Base-by-base conservation (phyloP, 1,140 invertebrate genomes). In the Calephelis virginiensis region DNA sequence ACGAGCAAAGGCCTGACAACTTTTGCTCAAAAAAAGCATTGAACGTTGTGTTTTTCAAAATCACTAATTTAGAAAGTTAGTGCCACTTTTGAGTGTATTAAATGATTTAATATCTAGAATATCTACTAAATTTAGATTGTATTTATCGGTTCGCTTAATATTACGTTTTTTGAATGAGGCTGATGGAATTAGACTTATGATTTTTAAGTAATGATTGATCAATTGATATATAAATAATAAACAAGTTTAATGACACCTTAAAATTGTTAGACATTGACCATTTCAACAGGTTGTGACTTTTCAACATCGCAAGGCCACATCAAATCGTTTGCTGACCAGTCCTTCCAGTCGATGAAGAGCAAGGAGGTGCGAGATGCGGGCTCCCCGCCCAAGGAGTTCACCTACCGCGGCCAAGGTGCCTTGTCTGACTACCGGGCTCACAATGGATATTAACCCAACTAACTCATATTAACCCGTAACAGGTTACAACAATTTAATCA, bases 311-410 rank as follows among this genome's bases (percentile, higher is more conserved):
- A 91, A 77, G 93, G 92, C 73, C 95, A 94, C 78, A 93, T 94
- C 28, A 94, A 95, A 77, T 94, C 94, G 3, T 92, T 96, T 73
- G 92, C 93, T 17, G 95, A 95, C 89, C 95, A 95, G 82, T 95
- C 93, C 75, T 96, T 95, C 86, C 92, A 95, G 77, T 94, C 94
- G 60, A 92, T 96, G 82, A 96, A 96, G 91, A 93, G 93, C 60
- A 95, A 96, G 87, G 95, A 96, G 88, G 94, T 95, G 14, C 91
- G 95, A 53, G 95, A 96, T 80, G 95, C 95, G 6, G 94, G 94
- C 82, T 95, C 94, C 40, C 95, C 95, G 5, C 94, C 94, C 12
- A 92, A 93, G 74, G 94, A 94, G 73, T 92, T 92, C 78, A 85
- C 89, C 60, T 92, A 92, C 78, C 89, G 86, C 75, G 85, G 86